Evolutionary conservation across 2,888 invertebrate genomes (phyloP).

Genomic region (Drosophila quasianomalipes): DNA sequence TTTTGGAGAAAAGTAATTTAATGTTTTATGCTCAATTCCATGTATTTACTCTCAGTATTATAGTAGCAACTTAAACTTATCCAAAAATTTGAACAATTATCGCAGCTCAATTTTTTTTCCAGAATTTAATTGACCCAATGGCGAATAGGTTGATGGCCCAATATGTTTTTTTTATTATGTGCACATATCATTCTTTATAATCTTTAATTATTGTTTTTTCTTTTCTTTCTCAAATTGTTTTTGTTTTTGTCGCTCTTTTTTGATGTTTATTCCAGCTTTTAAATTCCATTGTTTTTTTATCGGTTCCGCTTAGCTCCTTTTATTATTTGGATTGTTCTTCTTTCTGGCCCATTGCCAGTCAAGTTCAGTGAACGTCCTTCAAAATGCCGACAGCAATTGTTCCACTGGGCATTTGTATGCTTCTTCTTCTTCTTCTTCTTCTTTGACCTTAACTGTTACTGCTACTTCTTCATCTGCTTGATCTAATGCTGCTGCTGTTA

Average conservation of each 20-base stretch:
- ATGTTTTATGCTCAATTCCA: background rate
- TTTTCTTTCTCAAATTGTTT: background rate
- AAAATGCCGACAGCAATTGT: slow-evolving; percentile 43
- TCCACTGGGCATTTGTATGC: slow-evolving; percentile 9
- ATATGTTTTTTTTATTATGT: background rate
- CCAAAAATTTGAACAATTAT: background rate
- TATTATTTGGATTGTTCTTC: background rate
- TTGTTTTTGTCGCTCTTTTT: background rate
- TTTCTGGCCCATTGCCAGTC: slow-evolving; percentile 32
- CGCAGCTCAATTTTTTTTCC: background rate
- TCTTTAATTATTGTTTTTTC: slow-evolving; percentile 9
- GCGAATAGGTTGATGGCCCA: background rate
- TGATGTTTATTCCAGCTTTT: slow-evolving; percentile 3
- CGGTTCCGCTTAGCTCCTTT: background rate
- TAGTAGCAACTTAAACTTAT: slow-evolving; percentile 6
- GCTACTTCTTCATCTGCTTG: background rate
- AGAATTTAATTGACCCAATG: background rate
- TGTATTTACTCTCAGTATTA: background rate
- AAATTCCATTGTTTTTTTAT: background rate
- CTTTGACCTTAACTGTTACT: background rate
- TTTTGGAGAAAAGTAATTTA: background rate
- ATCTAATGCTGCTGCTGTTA: background rate
- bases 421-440: background rate
- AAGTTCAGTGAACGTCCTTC: slow-evolving; percentile 78
- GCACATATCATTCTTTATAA: background rate